A percentile compares a stretch with the other conserved stretches of the same genome.
Conservation (phyloP, 2,113 vertebrate species). For the Nycticorax nycticorax region DNA sequence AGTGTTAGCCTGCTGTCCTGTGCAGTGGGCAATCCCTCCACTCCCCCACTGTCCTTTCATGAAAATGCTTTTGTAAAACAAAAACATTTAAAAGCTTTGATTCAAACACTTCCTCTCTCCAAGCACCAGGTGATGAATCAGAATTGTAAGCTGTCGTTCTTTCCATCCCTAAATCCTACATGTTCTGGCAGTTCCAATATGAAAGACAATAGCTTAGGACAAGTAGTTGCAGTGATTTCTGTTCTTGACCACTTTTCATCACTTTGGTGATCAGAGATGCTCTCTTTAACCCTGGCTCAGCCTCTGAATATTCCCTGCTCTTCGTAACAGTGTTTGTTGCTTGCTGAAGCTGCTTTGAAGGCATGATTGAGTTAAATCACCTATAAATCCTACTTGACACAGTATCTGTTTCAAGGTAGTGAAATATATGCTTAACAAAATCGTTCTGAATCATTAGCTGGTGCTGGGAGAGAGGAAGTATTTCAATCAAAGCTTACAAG, state of each 20-base stretch:
- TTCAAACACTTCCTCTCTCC: background rate
- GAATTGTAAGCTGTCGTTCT: background rate
- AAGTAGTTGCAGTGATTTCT: background rate
- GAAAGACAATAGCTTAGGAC: constrained; percentile 22
- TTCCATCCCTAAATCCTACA: background rate
- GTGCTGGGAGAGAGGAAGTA: constrained; percentile 58
- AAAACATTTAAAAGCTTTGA: background rate
- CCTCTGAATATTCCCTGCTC: constrained; percentile 3
- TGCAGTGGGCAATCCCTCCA: background rate
- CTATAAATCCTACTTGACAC: constrained; percentile 74
- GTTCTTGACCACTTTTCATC: constrained; percentile 37
- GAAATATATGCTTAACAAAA: constrained; percentile 72
- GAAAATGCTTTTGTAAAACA: background rate
- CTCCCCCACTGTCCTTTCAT: background rate
- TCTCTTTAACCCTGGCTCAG: background rate
- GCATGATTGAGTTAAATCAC: constrained; percentile 73
- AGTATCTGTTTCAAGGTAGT: constrained; percentile 80
- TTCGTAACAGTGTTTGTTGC: background rate
- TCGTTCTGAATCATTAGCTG: constrained; percentile 63
- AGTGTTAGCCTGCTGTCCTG: background rate
- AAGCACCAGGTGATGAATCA: constrained; percentile 4
- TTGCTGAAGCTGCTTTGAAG: constrained; percentile 52
- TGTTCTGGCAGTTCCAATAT: constrained; percentile 26
- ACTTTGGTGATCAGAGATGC: background rate
- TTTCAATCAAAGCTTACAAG: constrained; percentile 62